A percentile compares a stretch with the other conserved stretches of the same genome.
Evolutionary conservation across 2,113 vertebrate genomes (phyloP).

Genomic region (Microcebus jonahi): DNA sequence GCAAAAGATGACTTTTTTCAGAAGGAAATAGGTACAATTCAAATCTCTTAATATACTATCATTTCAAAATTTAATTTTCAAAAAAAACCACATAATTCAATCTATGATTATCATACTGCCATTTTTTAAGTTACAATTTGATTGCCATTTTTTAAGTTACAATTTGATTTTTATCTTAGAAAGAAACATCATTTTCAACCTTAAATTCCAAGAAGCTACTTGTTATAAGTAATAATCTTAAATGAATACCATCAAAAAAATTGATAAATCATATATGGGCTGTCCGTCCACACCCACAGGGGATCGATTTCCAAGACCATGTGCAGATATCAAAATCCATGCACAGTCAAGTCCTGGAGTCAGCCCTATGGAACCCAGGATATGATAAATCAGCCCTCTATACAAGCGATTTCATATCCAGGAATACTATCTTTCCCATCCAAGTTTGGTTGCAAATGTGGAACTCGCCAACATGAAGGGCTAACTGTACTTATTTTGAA

Average conservation of each 20-base stretch:
- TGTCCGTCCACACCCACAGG: background rate
- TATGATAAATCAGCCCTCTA: background rate
- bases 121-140: background rate
- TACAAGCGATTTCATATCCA: background rate
- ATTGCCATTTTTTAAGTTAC: background rate
- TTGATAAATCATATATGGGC: background rate
- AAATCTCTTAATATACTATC: background rate
- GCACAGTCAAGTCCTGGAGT: background rate
- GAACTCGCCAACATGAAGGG: background rate
- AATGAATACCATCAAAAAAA: background rate
- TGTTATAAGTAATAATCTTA: background rate
- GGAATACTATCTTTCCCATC: background rate
- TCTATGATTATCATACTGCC: background rate
- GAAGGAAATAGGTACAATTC: background rate
- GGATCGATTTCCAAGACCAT: background rate
- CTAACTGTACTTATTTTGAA: background rate
- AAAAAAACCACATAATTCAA: conserved; percentile 9
- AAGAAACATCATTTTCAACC: background rate
- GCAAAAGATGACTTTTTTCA: conserved; percentile 45
- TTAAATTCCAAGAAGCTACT: conserved; percentile 41
- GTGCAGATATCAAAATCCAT: background rate
- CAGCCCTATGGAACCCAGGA: background rate
- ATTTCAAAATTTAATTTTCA: conserved; percentile 14
- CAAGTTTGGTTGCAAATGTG: background rate
- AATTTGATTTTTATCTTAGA: conserved; percentile 19